Evolutionary conservation across 1,140 invertebrate genomes (phyloP).

Genomic region (Cotesia glomerata): DNA sequence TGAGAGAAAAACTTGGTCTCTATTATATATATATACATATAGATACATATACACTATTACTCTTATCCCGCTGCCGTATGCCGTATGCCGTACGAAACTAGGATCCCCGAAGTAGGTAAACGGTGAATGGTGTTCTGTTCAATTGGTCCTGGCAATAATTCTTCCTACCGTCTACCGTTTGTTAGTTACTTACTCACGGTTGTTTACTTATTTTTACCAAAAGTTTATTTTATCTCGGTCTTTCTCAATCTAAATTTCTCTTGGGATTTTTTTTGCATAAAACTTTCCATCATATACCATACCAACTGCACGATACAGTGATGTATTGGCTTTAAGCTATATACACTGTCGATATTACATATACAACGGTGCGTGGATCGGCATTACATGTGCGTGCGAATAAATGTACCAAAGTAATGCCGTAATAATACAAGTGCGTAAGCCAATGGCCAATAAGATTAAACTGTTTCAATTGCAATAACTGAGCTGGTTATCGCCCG

Average conservation of each 20-base stretch:
- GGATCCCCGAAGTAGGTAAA: slow-evolving; percentile 17
- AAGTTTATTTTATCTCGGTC: not conserved
- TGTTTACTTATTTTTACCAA: not conserved
- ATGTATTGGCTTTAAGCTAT: no score
- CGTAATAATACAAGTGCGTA: not conserved
- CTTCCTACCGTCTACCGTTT: not conserved
- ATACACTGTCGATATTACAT: no score
- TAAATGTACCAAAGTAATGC: no score
- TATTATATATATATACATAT: not conserved
- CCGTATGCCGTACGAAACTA: slow-evolving; percentile 5
- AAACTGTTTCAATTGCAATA: slow-evolving; percentile 52
- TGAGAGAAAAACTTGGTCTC: not conserved
- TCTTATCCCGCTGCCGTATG: not conserved
- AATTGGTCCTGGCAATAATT: not conserved
- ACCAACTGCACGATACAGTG: no score
- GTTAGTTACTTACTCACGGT: not conserved
- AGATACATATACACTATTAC: no score
- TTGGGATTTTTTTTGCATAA: no score
- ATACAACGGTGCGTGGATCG: not conserved
- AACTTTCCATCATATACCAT: no score
- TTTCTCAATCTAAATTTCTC: no score
- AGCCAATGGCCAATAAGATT: slow-evolving; percentile 33
- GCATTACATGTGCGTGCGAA: not conserved
- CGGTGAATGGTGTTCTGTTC: not conserved
- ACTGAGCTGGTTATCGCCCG: slow-evolving; percentile 46